Base-by-base conservation (phyloP, 1,140 invertebrate genomes). In the Aradophagus sp. region DNA sequence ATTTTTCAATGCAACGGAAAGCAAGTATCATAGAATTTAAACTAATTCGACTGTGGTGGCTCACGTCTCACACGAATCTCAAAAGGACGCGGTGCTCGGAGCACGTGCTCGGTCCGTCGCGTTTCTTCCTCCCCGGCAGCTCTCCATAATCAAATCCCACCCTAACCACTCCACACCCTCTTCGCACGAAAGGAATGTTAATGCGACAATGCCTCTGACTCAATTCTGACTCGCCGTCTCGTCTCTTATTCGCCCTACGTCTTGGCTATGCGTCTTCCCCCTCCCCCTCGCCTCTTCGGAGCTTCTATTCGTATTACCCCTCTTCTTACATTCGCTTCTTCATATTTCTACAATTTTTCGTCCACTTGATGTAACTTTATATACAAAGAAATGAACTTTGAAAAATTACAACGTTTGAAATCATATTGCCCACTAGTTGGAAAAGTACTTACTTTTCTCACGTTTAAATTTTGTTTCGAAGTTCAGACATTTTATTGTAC, bases 111-210 rank as follows among this genome's bases (percentile, higher is more conserved):
- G 53, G 39, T 68, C 59, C 47, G 53, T 69, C 52, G 42, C 41
- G 53, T 44, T 47, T 27, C 45, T 44, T 35, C 20, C 69, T 69
- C 66, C 76, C 65, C 65, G 63, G 67, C 75, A 78, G 73, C 80
- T 77, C 77, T 81, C 83, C 73, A 78, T 83, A 85, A 85, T 84
- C 82, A 84, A 85, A 85, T 84, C 83, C 83, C 63, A 78, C 79
- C 79, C 77, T 80, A 80, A 69, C 65, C 65, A 59, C 67, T 69
- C 75, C 70, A 69, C 75, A 78, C 77, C 80, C 80, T 80, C 76
- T 80, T 80, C 81, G 79, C 83, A 82, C 81, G 80, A 83, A 85
- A 84, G 80, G 82, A 85, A 85, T 85, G 82, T 85, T 85, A 85
- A 85, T 85, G 81, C 77, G 82, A 83, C 82, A 85, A 84, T 75